Percentiles rank a stretch among this genome's conserved stretches.
Conservation (phyloP, 2,797 vertebrate genomes). For the Gobio occitaniae region DNA sequence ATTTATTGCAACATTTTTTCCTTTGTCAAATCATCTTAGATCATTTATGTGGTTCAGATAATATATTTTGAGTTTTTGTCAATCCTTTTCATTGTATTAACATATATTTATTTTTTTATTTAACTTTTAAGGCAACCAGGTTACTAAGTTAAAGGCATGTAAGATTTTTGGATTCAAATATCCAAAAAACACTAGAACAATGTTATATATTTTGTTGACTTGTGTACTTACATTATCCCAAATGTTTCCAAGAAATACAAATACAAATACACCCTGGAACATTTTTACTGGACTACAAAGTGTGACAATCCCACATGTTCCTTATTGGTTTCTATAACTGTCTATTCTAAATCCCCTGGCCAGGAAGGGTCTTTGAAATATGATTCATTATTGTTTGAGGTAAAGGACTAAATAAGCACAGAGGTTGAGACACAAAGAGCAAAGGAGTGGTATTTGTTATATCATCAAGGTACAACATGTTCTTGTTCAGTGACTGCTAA, state of each 20-base stretch:
- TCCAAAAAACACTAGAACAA: too few relatives aligned
- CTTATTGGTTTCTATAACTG: constrained; percentile 48
- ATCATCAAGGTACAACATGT: not conserved
- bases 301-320: not conserved
- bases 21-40: not conserved
- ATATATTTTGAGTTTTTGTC: too few relatives aligned
- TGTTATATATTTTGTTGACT: too few relatives aligned
- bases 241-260: too few relatives aligned
- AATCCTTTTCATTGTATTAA: too few relatives aligned
- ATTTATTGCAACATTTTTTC: too few relatives aligned
- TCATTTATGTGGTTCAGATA: too few relatives aligned
- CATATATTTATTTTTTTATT: too few relatives aligned
- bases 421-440: constrained; percentile 4
- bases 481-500: not conserved
- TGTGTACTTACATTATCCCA: too few relatives aligned
- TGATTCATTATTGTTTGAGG: constrained; percentile 58
- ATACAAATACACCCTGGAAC: not conserved
- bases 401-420: constrained; percentile 31
- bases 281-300: not conserved
- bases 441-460: constrained; percentile 15
- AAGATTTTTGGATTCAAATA: too few relatives aligned
- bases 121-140: not conserved
- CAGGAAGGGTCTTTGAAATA: constrained; percentile 68
- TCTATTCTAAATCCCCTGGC: constrained; percentile 58
- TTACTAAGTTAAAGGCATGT: not conserved